Conservation (phyloP, 1,140 invertebrate species). For the Radopholus similis region DNA sequence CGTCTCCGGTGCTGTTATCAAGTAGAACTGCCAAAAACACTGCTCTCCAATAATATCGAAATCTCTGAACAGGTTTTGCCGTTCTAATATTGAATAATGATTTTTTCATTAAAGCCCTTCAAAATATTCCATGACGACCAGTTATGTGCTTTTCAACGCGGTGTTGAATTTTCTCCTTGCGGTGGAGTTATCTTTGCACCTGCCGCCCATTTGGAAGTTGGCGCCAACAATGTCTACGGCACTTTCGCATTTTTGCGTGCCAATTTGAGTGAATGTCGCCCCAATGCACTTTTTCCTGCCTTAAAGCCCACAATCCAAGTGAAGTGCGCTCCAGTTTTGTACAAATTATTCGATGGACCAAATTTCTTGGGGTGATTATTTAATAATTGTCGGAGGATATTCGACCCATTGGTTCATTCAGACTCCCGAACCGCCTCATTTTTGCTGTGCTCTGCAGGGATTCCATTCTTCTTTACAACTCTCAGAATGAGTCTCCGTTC, state of each 20-base stretch:
- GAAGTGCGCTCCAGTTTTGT: conserved; percentile 33
- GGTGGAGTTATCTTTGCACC: conserved; percentile 41
- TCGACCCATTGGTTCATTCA: conserved; percentile 10
- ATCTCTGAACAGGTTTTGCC: conserved; percentile 7
- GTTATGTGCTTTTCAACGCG: conserved; percentile 31
- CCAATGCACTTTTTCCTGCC: conserved; percentile 27
- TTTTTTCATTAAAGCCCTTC: conserved; percentile 31
- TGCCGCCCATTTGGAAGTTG: conserved; percentile 42
- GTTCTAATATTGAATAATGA: background rate
- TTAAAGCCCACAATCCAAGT: conserved; percentile 38
- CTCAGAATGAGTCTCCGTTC: conserved; percentile 31
- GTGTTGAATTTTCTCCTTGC: conserved; percentile 44
- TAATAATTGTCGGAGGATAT: background rate
- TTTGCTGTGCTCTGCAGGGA: conserved; percentile 45
- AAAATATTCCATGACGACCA: conserved; percentile 48
- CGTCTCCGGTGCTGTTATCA: conserved; percentile 20
- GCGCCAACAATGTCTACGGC: conserved; percentile 37
- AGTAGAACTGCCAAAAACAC: conserved; percentile 31
- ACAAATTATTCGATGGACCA: conserved; percentile 24
- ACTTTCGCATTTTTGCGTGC: conserved; percentile 40
- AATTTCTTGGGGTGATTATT: conserved; percentile 32
- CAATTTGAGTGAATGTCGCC: conserved; percentile 38
- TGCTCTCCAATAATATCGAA: conserved; percentile 2
- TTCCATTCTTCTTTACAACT: conserved; percentile 44
- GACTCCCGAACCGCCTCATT: conserved; percentile 39